These are phyloP conservation scores for Pygoscelis adeliae DNA, from an alignment of 2,113 vertebrate genomes.

Conservation along the genomic window DNA sequence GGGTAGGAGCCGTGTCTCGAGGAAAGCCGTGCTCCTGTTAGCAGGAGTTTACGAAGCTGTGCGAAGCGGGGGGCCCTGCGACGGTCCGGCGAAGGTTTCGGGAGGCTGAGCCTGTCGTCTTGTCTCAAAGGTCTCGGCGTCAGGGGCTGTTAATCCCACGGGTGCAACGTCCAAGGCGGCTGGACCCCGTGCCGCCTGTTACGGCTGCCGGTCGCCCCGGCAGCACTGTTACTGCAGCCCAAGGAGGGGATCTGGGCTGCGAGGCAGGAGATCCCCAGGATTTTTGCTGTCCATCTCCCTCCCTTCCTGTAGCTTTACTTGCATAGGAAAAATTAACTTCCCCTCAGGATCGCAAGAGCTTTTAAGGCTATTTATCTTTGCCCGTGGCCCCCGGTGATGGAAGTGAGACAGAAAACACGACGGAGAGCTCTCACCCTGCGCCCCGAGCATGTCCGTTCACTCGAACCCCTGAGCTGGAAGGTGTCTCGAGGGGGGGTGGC, in stretches of 20 bases:
- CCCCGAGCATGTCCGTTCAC: rapidly evolving
- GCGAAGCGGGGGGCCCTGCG: rapidly evolving
- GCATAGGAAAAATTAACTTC: conserved; percentile 9
- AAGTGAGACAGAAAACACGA: rapidly evolving
- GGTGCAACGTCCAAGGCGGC: neutral
- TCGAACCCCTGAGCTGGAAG: neutral
- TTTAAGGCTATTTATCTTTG: neutral
- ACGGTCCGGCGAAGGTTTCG: rapidly evolving
- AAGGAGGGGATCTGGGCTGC: rapidly evolving
- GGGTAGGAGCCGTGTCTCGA: neutral
- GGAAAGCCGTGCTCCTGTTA: neutral
- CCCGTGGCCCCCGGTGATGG: neutral
- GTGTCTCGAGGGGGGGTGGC: neutral
- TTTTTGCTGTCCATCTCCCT: neutral
- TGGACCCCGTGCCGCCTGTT: rapidly evolving
- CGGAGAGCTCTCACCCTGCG: rapidly evolving
- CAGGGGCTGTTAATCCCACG: neutral
- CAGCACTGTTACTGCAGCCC: rapidly evolving
- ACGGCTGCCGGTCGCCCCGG: rapidly evolving
- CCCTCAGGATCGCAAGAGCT: neutral
- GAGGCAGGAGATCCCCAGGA: neutral
- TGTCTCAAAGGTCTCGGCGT: neutral
- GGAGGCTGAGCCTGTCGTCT: neutral
- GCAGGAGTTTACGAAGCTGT: neutral
- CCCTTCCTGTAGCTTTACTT: conserved; percentile 20